These are phyloP conservation scores for Zapus hudsonius DNA, from an alignment of 2,113 vertebrate genomes.

Conservation along the genomic window DNA sequence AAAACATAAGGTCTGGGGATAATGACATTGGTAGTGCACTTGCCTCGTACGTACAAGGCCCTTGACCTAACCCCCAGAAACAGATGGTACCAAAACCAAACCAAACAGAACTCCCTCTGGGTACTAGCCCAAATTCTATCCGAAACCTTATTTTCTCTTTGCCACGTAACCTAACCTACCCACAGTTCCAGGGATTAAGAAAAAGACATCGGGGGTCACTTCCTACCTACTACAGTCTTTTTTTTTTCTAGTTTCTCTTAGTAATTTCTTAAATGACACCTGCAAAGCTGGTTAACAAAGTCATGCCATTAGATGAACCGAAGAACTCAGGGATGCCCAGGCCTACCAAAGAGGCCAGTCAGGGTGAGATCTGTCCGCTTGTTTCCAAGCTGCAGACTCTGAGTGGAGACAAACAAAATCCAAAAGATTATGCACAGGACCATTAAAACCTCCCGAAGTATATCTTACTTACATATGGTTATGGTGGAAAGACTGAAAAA, in stretches of 20 bases:
- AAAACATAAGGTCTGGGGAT: not conserved
- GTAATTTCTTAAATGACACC: slow-evolving; percentile 1
- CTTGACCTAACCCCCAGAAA: not conserved
- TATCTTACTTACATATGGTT: not conserved
- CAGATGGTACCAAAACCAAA: not conserved
- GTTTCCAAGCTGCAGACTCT: not conserved
- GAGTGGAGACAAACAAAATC: not conserved
- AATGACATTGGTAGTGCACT: not conserved
- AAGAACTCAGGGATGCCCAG: not conserved
- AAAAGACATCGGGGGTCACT: not conserved
- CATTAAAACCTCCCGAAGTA: not conserved
- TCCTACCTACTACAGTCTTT: no score
- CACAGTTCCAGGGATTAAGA: not conserved
- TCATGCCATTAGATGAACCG: not conserved
- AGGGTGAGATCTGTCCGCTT: not conserved
- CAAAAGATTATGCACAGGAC: not conserved
- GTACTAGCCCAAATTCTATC: not conserved
- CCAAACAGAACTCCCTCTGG: not conserved
- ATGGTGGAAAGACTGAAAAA: slow-evolving; percentile 17
- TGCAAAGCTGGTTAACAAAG: not conserved
- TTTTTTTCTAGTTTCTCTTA: not conserved
- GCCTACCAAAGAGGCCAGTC: not conserved
- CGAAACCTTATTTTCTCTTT: not conserved
- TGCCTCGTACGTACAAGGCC: not conserved
- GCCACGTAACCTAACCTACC: not conserved